phyloP scores from a whole-genome alignment of 2,113 vertebrate genomes.

The Phylloscopus whistleri region DNA sequence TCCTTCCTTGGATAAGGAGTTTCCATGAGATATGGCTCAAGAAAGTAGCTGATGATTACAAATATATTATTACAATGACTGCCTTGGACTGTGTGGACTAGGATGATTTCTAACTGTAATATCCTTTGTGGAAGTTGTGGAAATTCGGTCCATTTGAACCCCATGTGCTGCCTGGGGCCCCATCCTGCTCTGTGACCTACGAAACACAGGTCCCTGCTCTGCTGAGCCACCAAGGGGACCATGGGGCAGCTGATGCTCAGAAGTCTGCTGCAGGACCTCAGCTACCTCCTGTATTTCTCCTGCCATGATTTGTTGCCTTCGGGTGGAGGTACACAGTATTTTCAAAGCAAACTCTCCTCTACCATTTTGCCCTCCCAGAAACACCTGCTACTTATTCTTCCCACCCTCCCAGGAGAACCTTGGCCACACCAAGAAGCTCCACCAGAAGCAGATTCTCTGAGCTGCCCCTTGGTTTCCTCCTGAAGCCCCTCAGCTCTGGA shows the following conservation, averaged over 20 bases:
- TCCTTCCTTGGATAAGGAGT: neutral
- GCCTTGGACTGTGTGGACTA: neutral
- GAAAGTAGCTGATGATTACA: neutral
- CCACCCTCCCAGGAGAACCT: neutral
- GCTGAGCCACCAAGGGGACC: neutral
- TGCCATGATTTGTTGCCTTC: neutral
- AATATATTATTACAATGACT: neutral
- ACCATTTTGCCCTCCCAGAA: neutral
- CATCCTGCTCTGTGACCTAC: neutral
- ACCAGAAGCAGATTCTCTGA: neutral
- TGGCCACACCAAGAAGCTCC: neutral
- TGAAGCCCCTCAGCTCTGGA: neutral
- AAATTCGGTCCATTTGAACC: neutral
- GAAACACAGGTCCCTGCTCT: neutral
- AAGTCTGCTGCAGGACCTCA: neutral
- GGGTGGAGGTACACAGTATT: neutral
- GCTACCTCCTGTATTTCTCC: neutral
- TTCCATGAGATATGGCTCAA: neutral
- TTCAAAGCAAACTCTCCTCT: neutral
- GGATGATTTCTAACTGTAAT: neutral
- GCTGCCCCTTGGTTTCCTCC: neutral
- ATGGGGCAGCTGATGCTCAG: accelerated
- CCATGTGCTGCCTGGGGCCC: neutral
- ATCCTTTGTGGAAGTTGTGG: neutral
- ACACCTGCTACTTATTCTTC: neutral